A percentile compares a stretch with the other conserved stretches of the same genome.
Conservation (phyloP, 2,113 vertebrate genomes). For the Eudyptes chrysolophus region DNA sequence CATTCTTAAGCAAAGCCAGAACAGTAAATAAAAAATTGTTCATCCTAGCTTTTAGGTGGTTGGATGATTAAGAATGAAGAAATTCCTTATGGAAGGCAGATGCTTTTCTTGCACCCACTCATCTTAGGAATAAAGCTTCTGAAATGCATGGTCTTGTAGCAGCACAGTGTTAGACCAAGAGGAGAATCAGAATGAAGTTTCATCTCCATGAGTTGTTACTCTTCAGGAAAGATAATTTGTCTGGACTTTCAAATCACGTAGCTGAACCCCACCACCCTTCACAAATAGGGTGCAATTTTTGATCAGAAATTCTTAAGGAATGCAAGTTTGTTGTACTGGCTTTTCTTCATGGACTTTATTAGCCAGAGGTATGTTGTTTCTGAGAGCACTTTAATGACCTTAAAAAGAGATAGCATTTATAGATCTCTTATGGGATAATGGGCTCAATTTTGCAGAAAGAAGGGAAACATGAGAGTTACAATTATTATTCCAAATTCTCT, state of each 20-base stretch:
- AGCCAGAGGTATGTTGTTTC: background rate
- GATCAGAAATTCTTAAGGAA: background rate
- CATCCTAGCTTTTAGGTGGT: constrained; percentile 2
- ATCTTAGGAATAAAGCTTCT: background rate
- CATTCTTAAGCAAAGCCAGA: constrained; percentile 4
- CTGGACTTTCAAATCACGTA: background rate
- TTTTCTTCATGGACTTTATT: background rate
- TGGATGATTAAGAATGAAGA: constrained; percentile 6
- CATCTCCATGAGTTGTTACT: background rate
- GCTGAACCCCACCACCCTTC: background rate
- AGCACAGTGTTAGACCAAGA: background rate
- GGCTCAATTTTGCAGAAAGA: background rate
- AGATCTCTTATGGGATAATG: background rate
- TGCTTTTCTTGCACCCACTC: constrained; percentile 12
- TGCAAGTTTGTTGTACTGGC: background rate
- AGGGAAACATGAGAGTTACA: background rate
- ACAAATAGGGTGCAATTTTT: background rate
- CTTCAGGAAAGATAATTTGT: background rate
- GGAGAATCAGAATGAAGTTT: background rate
- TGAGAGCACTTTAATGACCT: background rate
- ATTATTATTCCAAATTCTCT: background rate
- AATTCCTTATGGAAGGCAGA: constrained; percentile 27
- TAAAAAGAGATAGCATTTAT: background rate
- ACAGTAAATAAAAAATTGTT: constrained; percentile 39
- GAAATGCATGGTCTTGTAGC: background rate